Conservation (phyloP, 2,888 invertebrate species). For the Dasypogon diadema region DNA sequence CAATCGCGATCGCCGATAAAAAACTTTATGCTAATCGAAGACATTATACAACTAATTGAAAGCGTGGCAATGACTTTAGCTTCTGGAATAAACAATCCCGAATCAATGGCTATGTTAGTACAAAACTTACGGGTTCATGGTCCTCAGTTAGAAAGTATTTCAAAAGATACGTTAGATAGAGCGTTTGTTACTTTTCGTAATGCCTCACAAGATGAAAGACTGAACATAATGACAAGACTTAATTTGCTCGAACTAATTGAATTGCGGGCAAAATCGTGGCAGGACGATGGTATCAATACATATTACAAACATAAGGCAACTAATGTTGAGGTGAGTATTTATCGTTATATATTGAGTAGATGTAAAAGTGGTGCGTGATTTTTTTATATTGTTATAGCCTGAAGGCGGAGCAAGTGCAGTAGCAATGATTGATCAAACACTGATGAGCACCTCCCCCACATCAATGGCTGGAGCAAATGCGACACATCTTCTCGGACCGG, state of each 20-base stretch:
- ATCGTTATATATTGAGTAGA: too few species aligned
- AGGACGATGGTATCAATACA: slow-evolving; percentile 85
- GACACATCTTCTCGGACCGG: slow-evolving; percentile 78
- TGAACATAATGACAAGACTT: slow-evolving; percentile 87
- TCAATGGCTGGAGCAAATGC: slow-evolving; percentile 69
- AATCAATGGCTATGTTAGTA: slow-evolving; percentile 82
- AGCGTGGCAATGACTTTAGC: slow-evolving; percentile 82
- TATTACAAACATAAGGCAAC: slow-evolving; percentile 83
- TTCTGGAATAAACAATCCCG: slow-evolving; percentile 78
- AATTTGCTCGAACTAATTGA: slow-evolving; percentile 93
- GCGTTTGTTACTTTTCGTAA: slow-evolving; percentile 89
- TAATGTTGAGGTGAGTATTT: slow-evolving; percentile 71
- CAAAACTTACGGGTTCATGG: slow-evolving; percentile 85
- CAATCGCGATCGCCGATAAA: slow-evolving; percentile 70
- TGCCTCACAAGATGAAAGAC: slow-evolving; percentile 87
- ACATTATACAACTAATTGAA: slow-evolving; percentile 85
- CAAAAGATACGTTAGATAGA: slow-evolving; percentile 87
- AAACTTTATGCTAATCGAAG: slow-evolving; percentile 76
- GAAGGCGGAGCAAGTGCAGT: slow-evolving; percentile 57
- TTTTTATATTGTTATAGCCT: slow-evolving; percentile 56
- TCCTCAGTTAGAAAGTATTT: slow-evolving; percentile 83
- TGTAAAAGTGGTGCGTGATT: neutral
- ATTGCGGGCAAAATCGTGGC: slow-evolving; percentile 92
- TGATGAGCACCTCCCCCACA: slow-evolving; percentile 72
- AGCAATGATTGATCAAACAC: slow-evolving; percentile 64